Evolutionary conservation across 2,888 invertebrate genomes (phyloP).

Genomic region (Altica lythri): DNA sequence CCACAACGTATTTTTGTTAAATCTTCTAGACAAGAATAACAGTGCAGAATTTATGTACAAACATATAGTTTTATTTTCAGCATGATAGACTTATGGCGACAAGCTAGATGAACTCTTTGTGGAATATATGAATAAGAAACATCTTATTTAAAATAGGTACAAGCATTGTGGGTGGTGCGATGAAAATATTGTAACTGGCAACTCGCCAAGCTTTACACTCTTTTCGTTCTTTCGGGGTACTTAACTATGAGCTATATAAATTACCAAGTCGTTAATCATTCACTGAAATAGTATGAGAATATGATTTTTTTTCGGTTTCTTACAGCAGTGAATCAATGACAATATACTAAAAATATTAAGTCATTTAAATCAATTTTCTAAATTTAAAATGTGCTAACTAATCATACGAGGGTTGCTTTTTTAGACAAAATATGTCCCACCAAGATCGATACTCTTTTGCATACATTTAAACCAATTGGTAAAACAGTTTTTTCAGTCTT

Average conservation of each 20-base stretch:
- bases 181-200: constrained; percentile 8
- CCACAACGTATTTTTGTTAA: too few relatives aligned
- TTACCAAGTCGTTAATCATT: constrained; percentile 20
- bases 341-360: too few relatives aligned
- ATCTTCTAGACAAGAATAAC: too few relatives aligned
- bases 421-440: too few relatives aligned
- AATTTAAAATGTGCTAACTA: too few relatives aligned
- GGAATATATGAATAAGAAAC: constrained; percentile 16
- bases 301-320: background rate
- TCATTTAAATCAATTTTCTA: too few relatives aligned
- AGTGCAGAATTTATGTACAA: constrained; percentile 10
- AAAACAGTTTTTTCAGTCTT: too few relatives aligned
- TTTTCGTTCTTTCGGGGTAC: constrained; percentile 18
- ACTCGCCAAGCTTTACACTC: constrained; percentile 4
- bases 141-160: constrained; percentile 11
- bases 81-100: constrained; percentile 1
- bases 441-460: too few relatives aligned
- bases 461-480: too few relatives aligned
- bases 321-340: too few relatives aligned
- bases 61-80: constrained; percentile 14
- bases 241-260: constrained; percentile 22
- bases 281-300: constrained; percentile 13
- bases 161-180: constrained; percentile 15
- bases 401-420: too few relatives aligned
- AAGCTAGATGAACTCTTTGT: constrained; percentile 10